Evolutionary conservation across 2,113 vertebrate genomes (phyloP).

Genomic region (Stomatorhinus ivindoensis): DNA sequence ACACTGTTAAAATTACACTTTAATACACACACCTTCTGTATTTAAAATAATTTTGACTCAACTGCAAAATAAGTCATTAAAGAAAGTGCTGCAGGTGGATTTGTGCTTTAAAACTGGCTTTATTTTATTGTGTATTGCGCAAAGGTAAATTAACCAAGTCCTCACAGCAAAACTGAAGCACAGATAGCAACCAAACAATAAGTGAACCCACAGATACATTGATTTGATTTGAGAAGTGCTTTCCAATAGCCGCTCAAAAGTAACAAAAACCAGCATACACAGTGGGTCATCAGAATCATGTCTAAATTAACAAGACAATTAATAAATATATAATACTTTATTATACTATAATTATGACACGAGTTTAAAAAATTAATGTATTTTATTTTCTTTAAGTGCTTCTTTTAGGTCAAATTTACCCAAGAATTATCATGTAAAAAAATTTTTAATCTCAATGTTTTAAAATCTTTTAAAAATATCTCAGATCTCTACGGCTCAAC

Average conservation of each 20-base stretch:
- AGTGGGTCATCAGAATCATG: background rate
- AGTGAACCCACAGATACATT: background rate
- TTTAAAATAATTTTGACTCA: background rate
- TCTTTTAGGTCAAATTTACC: background rate
- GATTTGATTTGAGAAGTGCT: background rate
- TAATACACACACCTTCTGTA: background rate
- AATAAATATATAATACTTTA: background rate
- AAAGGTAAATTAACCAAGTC: background rate
- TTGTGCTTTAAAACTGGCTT: background rate
- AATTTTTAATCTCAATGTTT: background rate
- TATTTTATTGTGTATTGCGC: background rate
- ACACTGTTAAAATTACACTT: background rate
- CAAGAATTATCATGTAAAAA: background rate
- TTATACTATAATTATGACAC: background rate
- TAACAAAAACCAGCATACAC: background rate
- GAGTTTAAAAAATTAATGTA: background rate
- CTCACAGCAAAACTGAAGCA: background rate
- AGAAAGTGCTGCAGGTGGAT: background rate
- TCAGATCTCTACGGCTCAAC: background rate
- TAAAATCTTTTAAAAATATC: constrained; percentile 2
- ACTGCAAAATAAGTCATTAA: background rate
- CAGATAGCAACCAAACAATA: background rate
- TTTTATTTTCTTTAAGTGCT: background rate
- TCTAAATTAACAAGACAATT: background rate
- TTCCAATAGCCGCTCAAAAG: background rate